Conservation (phyloP, 1,140 invertebrate species). For the Hydropsyche tenuis region DNA sequence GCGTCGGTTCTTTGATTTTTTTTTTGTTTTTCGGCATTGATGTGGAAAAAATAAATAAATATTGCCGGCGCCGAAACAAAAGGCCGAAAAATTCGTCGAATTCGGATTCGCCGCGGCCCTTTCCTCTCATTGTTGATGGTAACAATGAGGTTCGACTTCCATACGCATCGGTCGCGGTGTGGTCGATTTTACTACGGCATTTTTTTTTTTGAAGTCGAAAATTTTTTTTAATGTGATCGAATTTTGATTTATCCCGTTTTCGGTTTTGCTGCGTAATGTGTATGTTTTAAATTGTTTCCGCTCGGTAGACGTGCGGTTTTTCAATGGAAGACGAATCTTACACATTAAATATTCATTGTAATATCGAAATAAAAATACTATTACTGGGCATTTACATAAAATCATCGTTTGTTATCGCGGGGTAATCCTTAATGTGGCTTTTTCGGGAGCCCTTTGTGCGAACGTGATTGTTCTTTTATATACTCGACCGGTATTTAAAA, state of each 20-base stretch:
- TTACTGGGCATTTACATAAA: conserved; percentile 23
- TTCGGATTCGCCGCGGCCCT: neutral
- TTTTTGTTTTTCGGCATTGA: conserved; percentile 1
- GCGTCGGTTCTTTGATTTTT: neutral
- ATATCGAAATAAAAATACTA: conserved; percentile 24
- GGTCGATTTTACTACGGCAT: neutral
- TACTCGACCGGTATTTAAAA: conserved; percentile 19
- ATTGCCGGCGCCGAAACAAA: neutral
- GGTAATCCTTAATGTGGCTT: conserved; percentile 26
- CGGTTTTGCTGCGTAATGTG: neutral
- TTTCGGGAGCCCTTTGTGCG: conserved; percentile 19
- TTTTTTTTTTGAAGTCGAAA: neutral
- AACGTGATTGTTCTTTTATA: conserved; percentile 25
- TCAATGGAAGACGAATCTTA: conserved; percentile 3
- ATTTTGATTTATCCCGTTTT: neutral
- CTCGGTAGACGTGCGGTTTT: neutral
- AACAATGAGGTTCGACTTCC: conserved; percentile 14
- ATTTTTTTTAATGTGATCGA: neutral
- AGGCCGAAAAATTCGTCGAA: conserved; percentile 25
- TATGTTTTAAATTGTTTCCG: neutral
- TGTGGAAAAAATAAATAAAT: conserved; percentile 1
- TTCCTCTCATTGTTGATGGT: conserved; percentile 27
- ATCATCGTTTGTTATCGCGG: conserved; percentile 28
- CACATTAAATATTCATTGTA: conserved; percentile 23
- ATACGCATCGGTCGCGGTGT: neutral